phyloP scores from a whole-genome alignment of 2,888 invertebrate species.

The Eupithecia exiguata region DNA sequence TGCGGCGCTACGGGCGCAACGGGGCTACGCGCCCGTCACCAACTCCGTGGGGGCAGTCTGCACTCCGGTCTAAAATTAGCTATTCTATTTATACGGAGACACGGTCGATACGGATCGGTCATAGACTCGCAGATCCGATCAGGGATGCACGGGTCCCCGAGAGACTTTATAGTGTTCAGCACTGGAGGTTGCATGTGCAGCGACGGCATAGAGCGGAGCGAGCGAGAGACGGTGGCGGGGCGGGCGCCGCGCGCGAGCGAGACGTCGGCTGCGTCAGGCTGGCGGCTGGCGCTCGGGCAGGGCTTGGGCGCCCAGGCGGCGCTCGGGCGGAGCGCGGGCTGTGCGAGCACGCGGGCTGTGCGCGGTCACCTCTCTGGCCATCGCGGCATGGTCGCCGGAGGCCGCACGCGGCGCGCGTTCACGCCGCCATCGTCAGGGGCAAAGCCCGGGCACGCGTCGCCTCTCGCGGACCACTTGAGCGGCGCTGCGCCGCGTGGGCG shows the following conservation, averaged over 20 bases:
- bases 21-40: slow-evolving; percentile 57
- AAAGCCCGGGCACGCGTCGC: slow-evolving; percentile 78
- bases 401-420: slow-evolving; percentile 83
- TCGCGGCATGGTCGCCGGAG: slow-evolving; percentile 87
- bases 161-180: slow-evolving; percentile 45
- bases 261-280: slow-evolving; percentile 65
- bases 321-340: slow-evolving; percentile 28
- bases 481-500: slow-evolving; percentile 63
- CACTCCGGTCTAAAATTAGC: slow-evolving; percentile 40
- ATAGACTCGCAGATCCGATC: slow-evolving; percentile 17
- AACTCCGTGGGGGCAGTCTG: slow-evolving; percentile 14
- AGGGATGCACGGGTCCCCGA: slow-evolving; percentile 35
- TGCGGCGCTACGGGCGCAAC: slow-evolving; percentile 47
- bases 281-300: slow-evolving; percentile 41
- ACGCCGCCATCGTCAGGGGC: slow-evolving; percentile 81
- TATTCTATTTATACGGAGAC: slow-evolving; percentile 35
- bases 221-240: slow-evolving; percentile 58
- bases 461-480: slow-evolving; percentile 73
- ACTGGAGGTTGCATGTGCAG: slow-evolving; percentile 74
- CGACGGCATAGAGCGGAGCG: slow-evolving; percentile 52
- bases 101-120: slow-evolving; percentile 29
- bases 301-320: slow-evolving; percentile 27
- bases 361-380: slow-evolving; percentile 87
- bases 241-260: slow-evolving; percentile 60
- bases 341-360: slow-evolving; percentile 48